Conservation (phyloP, 2,113 vertebrate species). For the Syngnathus floridae region DNA sequence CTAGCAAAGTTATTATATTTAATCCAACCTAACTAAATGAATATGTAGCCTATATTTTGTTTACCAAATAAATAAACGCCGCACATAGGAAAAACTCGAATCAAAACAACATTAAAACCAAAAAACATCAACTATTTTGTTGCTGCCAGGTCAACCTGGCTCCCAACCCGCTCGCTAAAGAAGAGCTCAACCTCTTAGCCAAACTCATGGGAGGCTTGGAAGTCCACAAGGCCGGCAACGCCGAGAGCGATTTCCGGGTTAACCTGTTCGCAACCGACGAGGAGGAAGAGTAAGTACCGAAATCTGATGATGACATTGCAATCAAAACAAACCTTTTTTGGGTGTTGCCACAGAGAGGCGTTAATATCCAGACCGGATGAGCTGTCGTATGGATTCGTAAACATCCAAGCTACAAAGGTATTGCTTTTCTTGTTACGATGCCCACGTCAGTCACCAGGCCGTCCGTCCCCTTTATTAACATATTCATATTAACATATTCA, state of each 20-base stretch:
- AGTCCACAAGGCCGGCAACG: slow-evolving; percentile 69
- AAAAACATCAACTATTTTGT: neutral
- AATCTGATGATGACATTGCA: neutral
- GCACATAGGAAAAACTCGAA: no score
- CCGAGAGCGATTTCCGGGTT: slow-evolving; percentile 81
- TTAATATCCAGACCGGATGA: slow-evolving; percentile 82
- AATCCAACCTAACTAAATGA: no score
- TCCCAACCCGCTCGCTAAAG: slow-evolving; percentile 93
- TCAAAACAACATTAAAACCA: no score
- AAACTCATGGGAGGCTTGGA: slow-evolving; percentile 88
- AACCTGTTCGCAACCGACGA: slow-evolving; percentile 90
- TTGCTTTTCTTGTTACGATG: neutral
- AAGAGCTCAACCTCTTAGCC: slow-evolving; percentile 92
- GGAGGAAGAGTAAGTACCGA: slow-evolving; percentile 85
- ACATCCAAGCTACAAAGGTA: slow-evolving; percentile 91
- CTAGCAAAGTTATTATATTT: no score
- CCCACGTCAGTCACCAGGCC: neutral
- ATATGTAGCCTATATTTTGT: no score
- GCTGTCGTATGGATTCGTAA: slow-evolving; percentile 82
- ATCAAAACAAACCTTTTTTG: slow-evolving; percentile 17
- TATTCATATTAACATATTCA: no score
- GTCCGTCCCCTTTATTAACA: no score
- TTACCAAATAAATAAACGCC: no score
- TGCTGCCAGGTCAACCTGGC: slow-evolving; percentile 75
- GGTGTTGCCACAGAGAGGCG: slow-evolving; percentile 74